Evolutionary conservation across 1,140 invertebrate species (phyloP).

Genomic region (Hypothenemus hampei): DNA sequence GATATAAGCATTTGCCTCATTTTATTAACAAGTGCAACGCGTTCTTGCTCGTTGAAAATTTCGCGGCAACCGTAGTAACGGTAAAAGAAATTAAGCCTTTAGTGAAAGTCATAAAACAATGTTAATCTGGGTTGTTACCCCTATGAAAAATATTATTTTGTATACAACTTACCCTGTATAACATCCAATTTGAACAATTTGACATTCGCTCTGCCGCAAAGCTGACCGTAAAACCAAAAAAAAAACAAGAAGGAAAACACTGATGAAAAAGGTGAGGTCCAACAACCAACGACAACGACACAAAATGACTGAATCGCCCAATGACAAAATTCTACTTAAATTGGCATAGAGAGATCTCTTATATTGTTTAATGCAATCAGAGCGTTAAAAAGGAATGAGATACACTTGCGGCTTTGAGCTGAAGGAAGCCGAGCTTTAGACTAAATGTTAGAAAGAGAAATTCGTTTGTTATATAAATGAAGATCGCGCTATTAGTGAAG

Average conservation of each 20-base stretch:
- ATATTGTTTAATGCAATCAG: slow-evolving; percentile 19
- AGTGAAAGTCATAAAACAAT: too few relatives aligned
- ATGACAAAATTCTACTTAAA: slow-evolving; percentile 20
- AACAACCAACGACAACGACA: not conserved
- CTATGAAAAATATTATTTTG: not conserved
- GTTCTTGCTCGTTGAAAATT: too few relatives aligned
- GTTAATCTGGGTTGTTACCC: not conserved
- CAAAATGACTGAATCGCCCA: slow-evolving; percentile 6
- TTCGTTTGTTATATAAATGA: slow-evolving; percentile 14
- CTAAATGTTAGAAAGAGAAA: slow-evolving; percentile 10
- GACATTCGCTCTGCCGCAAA: not conserved
- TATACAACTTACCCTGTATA: not conserved
- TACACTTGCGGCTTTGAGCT: not conserved
- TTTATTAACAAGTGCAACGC: too few relatives aligned
- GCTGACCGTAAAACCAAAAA: too few relatives aligned
- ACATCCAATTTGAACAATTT: not conserved
- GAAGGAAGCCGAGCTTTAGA: slow-evolving; percentile 12
- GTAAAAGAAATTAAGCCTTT: too few relatives aligned
- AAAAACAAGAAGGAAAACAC: not conserved
- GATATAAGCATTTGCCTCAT: too few relatives aligned
- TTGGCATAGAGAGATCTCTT: slow-evolving; percentile 14
- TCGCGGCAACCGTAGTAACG: too few relatives aligned
- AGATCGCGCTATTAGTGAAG: too few relatives aligned
- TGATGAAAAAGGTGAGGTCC: too few relatives aligned
- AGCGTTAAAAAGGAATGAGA: slow-evolving; percentile 14